These are phyloP conservation scores for Liolophura sinensis DNA, from an alignment of 1,140 invertebrate genomes.

Conservation along the genomic window DNA sequence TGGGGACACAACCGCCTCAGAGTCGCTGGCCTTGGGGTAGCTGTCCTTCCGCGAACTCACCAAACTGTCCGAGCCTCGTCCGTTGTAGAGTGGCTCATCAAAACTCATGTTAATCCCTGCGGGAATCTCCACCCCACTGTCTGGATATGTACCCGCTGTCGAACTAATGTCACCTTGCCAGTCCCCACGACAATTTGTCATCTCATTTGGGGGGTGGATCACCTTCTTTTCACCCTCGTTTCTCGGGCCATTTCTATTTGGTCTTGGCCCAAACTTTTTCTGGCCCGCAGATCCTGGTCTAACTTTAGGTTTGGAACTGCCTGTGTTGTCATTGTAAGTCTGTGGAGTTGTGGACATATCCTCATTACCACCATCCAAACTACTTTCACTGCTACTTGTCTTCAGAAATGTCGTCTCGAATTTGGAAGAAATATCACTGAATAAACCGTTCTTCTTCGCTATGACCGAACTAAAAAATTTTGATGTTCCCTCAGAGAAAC, in stretches of 20 bases:
- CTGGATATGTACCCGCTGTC: neutral
- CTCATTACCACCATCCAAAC: slow-evolving; percentile 17
- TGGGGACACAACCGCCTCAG: slow-evolving; percentile 3
- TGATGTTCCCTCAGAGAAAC: slow-evolving; percentile 51
- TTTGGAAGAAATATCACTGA: slow-evolving; percentile 48
- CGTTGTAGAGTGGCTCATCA: slow-evolving; percentile 47
- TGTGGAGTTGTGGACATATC: too few species aligned
- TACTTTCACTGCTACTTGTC: slow-evolving; percentile 28
- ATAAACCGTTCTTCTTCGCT: slow-evolving; percentile 53
- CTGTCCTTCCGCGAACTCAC: slow-evolving; percentile 1
- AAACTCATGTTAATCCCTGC: slow-evolving; percentile 47
- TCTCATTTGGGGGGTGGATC: too few species aligned
- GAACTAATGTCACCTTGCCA: neutral
- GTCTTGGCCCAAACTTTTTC: neutral
- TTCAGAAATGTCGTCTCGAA: slow-evolving; percentile 42
- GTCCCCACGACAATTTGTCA: too few species aligned
- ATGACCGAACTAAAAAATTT: slow-evolving; percentile 50
- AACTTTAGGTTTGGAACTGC: neutral
- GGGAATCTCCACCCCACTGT: neutral
- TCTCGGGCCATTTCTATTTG: slow-evolving; percentile 1
- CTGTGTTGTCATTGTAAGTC: neutral
- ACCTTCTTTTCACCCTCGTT: neutral
- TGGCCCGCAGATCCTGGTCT: neutral
- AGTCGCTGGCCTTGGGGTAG: neutral
- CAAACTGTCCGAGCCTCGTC: slow-evolving; percentile 7